Conservation (phyloP, 2,113 vertebrate genomes). For the Pomatorhinus ruficollis region DNA sequence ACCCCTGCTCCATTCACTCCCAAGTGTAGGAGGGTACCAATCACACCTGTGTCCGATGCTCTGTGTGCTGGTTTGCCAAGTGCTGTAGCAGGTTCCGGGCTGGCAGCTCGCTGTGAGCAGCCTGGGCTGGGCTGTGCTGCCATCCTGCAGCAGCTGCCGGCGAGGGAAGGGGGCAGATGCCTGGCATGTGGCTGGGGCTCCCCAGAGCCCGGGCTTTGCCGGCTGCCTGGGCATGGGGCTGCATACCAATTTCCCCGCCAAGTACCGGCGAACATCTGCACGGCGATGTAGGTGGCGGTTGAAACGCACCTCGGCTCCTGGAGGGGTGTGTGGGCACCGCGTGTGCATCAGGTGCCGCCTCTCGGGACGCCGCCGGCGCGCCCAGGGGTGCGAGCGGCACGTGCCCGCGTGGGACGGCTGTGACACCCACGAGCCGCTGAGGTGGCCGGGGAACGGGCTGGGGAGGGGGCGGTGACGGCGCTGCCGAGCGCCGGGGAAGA, state of each 20-base stretch:
- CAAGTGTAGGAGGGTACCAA: background rate
- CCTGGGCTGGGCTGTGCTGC: background rate
- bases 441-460: background rate
- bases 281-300: background rate
- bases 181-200: conserved; percentile 1
- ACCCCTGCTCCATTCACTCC: background rate
- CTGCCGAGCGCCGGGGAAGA: background rate
- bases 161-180: conserved; percentile 14
- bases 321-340: background rate
- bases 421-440: conserved; percentile 24
- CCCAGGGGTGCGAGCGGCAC: background rate
- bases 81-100: background rate
- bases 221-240: background rate
- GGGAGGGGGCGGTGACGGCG: background rate
- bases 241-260: background rate
- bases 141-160: background rate
- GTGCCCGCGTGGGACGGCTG: background rate
- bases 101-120: background rate
- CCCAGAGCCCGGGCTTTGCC: background rate
- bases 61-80: fast-evolving
- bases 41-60: background rate
- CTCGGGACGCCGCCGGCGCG: background rate
- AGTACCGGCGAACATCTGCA: background rate
- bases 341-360: background rate
- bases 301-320: background rate